Conservation (phyloP, 2,888 invertebrate genomes). For the Drosophila vallismaia region DNA sequence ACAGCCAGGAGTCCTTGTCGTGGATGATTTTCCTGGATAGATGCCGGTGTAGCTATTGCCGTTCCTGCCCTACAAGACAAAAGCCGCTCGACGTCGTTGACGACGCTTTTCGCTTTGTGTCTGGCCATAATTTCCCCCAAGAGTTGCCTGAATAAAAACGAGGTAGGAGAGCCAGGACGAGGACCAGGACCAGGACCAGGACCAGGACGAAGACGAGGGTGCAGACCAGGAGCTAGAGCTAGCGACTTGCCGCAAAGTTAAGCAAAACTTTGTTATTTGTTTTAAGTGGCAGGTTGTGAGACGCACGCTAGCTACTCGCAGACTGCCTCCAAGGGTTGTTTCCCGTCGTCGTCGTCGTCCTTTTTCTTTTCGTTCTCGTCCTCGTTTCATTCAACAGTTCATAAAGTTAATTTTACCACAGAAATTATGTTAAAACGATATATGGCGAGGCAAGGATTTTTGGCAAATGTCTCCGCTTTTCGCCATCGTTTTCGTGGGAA, state of each 20-base stretch:
- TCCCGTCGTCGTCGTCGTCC: slow-evolving; percentile 28
- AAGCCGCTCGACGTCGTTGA: slow-evolving; percentile 61
- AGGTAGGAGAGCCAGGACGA: slow-evolving; percentile 20
- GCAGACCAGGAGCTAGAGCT: slow-evolving; percentile 35
- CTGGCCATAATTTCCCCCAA: slow-evolving; percentile 75
- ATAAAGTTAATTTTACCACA: slow-evolving; percentile 82
- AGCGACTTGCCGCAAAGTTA: slow-evolving; percentile 73
- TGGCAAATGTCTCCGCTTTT: slow-evolving; percentile 29
- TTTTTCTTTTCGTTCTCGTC: too few species aligned
- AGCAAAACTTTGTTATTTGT: slow-evolving; percentile 81
- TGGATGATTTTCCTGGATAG: slow-evolving; percentile 64
- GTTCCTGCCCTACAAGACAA: slow-evolving; percentile 60
- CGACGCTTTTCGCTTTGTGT: slow-evolving; percentile 72
- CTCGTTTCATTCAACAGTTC: slow-evolving; percentile 77
- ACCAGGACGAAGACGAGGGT: slow-evolving; percentile 13
- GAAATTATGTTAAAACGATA: slow-evolving; percentile 81
- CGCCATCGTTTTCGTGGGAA: slow-evolving; percentile 58
- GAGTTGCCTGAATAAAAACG: slow-evolving; percentile 42
- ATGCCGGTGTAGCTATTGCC: slow-evolving; percentile 26
- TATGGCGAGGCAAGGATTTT: slow-evolving; percentile 66
- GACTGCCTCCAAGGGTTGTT: slow-evolving; percentile 42
- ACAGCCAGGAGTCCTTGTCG: slow-evolving; percentile 49
- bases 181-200: slow-evolving; percentile 15
- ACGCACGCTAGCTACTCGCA: slow-evolving; percentile 54
- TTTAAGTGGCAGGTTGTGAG: slow-evolving; percentile 79